phyloP scores from a whole-genome alignment of 2,888 invertebrate genomes.

The Carabus problematicus region DNA sequence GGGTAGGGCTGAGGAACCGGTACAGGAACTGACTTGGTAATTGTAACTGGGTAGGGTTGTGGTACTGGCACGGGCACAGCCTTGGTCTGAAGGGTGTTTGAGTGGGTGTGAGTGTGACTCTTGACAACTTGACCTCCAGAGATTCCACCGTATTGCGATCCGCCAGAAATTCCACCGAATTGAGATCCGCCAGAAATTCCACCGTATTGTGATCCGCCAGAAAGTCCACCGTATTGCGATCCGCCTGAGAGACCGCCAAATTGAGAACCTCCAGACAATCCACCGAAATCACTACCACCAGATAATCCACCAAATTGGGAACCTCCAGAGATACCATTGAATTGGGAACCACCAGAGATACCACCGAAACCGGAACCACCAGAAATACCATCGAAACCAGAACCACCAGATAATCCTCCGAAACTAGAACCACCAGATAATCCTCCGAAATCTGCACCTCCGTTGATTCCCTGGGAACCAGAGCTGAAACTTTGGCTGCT shows the following conservation, averaged over 20 bases:
- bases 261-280: slow-evolving; percentile 7
- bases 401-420: slow-evolving; percentile 4
- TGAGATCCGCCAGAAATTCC: background rate
- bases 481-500: slow-evolving; percentile 8
- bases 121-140: slow-evolving; percentile 36
- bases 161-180: slow-evolving; percentile 6
- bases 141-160: slow-evolving; percentile 2
- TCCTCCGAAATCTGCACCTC: slow-evolving; percentile 34
- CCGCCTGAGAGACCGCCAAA: slow-evolving; percentile 16
- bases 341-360: slow-evolving; percentile 1
- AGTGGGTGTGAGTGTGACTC: slow-evolving; percentile 47
- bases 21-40: slow-evolving; percentile 48
- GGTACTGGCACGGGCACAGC: slow-evolving; percentile 49
- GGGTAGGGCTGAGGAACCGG: slow-evolving; percentile 51
- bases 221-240: slow-evolving; percentile 16
- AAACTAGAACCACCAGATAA: slow-evolving; percentile 13
- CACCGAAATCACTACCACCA: background rate
- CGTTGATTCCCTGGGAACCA: slow-evolving; percentile 23
- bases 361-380: background rate
- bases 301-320: slow-evolving; percentile 14
- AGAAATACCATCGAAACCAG: no score
- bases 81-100: slow-evolving; percentile 45
- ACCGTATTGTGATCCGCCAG: slow-evolving; percentile 13
- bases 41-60: slow-evolving; percentile 46
- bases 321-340: slow-evolving; percentile 1